Conservation (phyloP, 1,140 invertebrate species). For the Mya arenaria region DNA sequence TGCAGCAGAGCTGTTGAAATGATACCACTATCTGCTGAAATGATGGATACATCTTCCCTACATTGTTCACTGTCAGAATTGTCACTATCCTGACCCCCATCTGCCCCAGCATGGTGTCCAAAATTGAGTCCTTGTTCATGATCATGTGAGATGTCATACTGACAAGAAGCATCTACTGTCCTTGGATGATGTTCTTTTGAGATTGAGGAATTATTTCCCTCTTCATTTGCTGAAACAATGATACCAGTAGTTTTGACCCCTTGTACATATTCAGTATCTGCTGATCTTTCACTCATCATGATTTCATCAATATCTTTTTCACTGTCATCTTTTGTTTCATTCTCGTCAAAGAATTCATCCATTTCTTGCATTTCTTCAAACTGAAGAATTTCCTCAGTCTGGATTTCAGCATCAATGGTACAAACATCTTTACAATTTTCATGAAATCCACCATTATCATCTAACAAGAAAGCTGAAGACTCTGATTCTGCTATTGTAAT, state of each 20-base stretch:
- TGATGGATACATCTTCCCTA: constrained; percentile 1
- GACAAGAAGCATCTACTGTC: too few relatives aligned
- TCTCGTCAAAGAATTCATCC: neutral
- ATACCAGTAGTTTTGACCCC: too few relatives aligned
- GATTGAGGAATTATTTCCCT: too few relatives aligned
- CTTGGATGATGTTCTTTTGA: too few relatives aligned
- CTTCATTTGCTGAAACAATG: too few relatives aligned
- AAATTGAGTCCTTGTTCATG: too few relatives aligned
- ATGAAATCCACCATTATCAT: constrained; percentile 36
- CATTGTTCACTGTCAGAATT: neutral
- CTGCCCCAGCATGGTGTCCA: too few relatives aligned
- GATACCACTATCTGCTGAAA: constrained; percentile 36
- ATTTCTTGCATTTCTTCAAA: neutral
- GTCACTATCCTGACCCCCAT: neutral
- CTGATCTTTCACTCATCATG: neutral
- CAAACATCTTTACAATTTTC: constrained; percentile 27
- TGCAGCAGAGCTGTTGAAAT: neutral
- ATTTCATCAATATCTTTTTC: neutral
- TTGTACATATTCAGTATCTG: neutral
- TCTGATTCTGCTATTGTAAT: neutral
- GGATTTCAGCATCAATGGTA: neutral
- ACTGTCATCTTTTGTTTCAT: neutral
- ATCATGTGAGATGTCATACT: too few relatives aligned
- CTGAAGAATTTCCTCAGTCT: neutral
- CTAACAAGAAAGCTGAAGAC: neutral